Conservation (phyloP, 2,797 vertebrate species). For the Enteromius anoplus region DNA sequence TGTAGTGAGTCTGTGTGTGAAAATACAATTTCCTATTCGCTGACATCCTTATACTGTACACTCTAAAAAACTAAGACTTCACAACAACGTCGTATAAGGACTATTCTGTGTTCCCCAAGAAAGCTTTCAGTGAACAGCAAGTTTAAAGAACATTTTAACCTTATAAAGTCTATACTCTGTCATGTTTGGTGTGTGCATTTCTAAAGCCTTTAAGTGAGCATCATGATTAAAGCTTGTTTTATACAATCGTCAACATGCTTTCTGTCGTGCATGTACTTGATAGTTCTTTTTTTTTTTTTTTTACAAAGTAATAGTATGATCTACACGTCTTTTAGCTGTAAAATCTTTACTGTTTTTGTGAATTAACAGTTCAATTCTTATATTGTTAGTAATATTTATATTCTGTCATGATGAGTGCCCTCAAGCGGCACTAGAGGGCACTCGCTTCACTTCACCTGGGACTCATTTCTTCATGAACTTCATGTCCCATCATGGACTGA, state of each 20-base stretch:
- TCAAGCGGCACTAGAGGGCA: too few species aligned
- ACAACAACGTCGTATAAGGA: neutral
- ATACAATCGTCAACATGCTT: neutral
- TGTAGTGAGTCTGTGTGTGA: neutral
- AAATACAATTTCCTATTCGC: neutral
- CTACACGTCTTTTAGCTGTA: neutral
- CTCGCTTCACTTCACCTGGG: too few species aligned
- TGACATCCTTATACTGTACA: neutral
- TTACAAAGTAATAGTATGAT: neutral
- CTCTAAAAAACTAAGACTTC: neutral
- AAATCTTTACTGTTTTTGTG: neutral
- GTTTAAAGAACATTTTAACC: neutral
- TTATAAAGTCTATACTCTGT: neutral
- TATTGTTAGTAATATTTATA: neutral
- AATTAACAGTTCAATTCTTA: neutral
- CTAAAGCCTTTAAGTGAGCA: neutral
- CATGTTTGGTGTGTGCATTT: neutral
- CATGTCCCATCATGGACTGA: too few species aligned
- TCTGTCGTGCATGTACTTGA: neutral
- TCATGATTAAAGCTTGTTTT: neutral
- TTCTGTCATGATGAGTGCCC: too few species aligned
- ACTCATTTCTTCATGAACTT: too few species aligned
- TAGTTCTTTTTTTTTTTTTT: neutral
- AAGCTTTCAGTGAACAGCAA: neutral
- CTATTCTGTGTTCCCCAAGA: neutral